Evolutionary conservation across 2,888 invertebrate genomes (phyloP).

Genomic region (Drosophila nigricruria): DNA sequence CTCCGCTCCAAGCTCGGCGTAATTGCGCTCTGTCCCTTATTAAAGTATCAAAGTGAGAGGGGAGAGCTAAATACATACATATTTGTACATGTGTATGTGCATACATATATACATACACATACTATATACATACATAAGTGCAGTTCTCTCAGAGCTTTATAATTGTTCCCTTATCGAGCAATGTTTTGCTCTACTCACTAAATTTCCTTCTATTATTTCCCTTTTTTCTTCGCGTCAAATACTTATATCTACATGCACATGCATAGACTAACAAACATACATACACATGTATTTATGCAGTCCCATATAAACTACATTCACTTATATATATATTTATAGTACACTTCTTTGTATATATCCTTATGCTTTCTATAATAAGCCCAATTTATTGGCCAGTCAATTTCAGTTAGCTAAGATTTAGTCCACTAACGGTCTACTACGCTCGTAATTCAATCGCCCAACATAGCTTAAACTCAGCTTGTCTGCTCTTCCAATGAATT

Average conservation of each 20-base stretch:
- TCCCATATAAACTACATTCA: too few species aligned
- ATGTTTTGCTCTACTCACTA: too few species aligned
- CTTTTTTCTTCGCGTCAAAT: too few species aligned
- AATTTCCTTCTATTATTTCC: too few species aligned
- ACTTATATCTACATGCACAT: too few species aligned
- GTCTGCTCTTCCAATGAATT: slow-evolving; percentile 75
- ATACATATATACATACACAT: neutral
- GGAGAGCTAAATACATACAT: slow-evolving; percentile 6
- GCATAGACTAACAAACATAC: too few species aligned
- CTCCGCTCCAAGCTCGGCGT: slow-evolving; percentile 16
- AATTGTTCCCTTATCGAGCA: too few species aligned
- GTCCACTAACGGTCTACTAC: slow-evolving; percentile 65
- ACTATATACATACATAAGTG: too few species aligned
- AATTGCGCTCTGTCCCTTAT: slow-evolving; percentile 67
- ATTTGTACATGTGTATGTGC: neutral
- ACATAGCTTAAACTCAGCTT: slow-evolving; percentile 60
- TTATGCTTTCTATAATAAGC: slow-evolving; percentile 61
- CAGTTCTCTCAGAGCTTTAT: too few species aligned
- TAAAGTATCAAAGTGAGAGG: slow-evolving; percentile 61
- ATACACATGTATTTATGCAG: too few species aligned
- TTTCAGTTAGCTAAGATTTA: slow-evolving; percentile 25
- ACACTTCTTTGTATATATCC: neutral
- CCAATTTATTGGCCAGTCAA: slow-evolving; percentile 63
- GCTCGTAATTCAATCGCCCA: slow-evolving; percentile 68
- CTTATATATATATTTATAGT: too few species aligned